phyloP scores from a whole-genome alignment of 2,113 vertebrate species.

The Bubo scandiacus region DNA sequence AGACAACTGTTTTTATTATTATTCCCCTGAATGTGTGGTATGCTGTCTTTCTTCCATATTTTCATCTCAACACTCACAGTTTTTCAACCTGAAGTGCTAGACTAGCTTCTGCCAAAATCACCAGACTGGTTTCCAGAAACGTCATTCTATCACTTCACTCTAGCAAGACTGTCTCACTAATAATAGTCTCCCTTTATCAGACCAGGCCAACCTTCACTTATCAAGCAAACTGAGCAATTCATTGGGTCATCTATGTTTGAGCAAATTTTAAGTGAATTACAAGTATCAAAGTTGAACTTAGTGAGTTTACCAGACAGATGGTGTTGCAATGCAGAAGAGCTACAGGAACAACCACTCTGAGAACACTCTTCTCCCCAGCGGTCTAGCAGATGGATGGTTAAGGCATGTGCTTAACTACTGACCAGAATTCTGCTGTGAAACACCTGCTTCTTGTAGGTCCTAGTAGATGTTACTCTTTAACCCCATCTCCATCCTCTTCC shows the following conservation, averaged over 20 bases:
- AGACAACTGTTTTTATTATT: not conserved
- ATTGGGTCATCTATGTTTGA: fast-evolving
- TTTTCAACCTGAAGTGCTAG: not conserved
- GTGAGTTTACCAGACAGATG: not conserved
- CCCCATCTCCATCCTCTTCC: not conserved
- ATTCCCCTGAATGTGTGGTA: fast-evolving
- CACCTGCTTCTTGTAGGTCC: not conserved
- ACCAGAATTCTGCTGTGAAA: not conserved
- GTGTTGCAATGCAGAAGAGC: not conserved
- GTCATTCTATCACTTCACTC: not conserved
- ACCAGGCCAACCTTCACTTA: not conserved
- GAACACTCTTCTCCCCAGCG: not conserved
- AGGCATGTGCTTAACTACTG: not conserved
- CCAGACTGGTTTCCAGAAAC: not conserved
- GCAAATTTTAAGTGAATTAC: not conserved
- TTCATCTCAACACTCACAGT: not conserved
- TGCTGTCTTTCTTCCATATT: not conserved
- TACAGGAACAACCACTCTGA: not conserved
- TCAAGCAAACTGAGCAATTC: fast-evolving
- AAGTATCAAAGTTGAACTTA: not conserved
- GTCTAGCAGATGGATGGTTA: not conserved
- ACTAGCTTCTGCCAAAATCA: not conserved
- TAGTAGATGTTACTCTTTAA: not conserved
- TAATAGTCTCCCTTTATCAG: not conserved
- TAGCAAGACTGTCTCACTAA: not conserved